Percentiles rank a stretch among this genome's conserved stretches.
These are phyloP conservation scores for Bugula neritina DNA, from an alignment of 2,888 invertebrate genomes.

Conservation along the genomic window DNA sequence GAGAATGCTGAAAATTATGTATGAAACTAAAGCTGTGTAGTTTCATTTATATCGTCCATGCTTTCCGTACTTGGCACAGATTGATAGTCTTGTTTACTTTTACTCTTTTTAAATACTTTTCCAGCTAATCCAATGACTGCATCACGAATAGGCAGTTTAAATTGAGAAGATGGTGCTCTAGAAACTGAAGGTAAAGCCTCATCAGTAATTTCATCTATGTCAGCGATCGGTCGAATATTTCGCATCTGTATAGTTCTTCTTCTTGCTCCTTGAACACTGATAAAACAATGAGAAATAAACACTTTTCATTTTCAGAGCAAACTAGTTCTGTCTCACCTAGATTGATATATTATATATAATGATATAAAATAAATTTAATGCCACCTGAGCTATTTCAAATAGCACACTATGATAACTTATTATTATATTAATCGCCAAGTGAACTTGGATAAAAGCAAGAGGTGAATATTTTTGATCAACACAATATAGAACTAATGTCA, in stretches of 20 bases:
- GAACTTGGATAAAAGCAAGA: no score
- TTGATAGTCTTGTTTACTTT: slow-evolving; percentile 24
- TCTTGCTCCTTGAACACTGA: slow-evolving; percentile 11
- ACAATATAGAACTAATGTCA: no score
- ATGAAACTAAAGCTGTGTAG: not conserved
- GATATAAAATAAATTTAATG: not conserved
- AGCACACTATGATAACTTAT: not conserved
- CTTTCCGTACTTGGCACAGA: slow-evolving; percentile 23
- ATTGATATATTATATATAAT: not conserved
- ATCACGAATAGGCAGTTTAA: not conserved
- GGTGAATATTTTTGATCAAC: no score
- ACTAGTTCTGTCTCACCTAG: not conserved
- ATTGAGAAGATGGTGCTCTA: not conserved
- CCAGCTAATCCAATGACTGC: slow-evolving; percentile 21
- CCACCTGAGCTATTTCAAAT: not conserved
- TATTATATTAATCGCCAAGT: not conserved
- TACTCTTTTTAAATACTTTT: slow-evolving; percentile 14
- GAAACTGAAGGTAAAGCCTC: slow-evolving; percentile 4
- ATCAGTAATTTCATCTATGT: slow-evolving; percentile 10
- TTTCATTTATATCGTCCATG: slow-evolving; percentile 12
- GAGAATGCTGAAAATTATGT: not conserved
- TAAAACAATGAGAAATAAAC: no score
- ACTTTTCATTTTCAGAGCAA: not conserved
- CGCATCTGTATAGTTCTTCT: not conserved
- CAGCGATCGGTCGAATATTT: slow-evolving; percentile 7